A percentile compares a stretch with the other conserved stretches of the same genome.
phyloP scores from a whole-genome alignment of 2,113 vertebrate species.

The Bothrops jararaca region DNA sequence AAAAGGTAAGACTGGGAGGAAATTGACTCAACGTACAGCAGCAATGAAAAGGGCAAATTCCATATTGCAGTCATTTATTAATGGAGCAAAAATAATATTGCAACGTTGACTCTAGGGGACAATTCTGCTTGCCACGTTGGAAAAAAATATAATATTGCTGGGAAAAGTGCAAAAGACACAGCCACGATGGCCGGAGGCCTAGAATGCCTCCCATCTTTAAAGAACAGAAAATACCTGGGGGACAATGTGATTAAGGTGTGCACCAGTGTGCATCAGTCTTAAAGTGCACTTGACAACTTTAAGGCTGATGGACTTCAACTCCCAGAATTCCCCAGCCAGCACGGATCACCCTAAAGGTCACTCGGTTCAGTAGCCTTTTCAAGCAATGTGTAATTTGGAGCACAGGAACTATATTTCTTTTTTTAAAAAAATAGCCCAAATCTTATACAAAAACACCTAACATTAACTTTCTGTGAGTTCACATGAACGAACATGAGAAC shows the following conservation, averaged over 20 bases:
- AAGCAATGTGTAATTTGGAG: neutral
- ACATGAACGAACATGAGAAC: neutral
- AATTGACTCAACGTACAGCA: neutral
- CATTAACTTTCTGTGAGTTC: neutral
- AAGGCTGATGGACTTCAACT: neutral
- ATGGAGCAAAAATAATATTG: neutral
- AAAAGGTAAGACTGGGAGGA: neutral
- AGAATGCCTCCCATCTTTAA: neutral
- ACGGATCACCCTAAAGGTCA: neutral
- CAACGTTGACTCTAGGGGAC: neutral
- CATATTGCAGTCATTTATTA: neutral
- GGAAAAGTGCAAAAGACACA: neutral
- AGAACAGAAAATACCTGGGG: neutral
- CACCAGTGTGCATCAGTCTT: neutral
- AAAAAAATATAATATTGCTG: neutral
- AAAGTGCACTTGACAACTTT: neutral
- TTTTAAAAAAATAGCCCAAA: neutral
- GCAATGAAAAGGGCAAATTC: neutral
- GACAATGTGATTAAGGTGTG: neutral
- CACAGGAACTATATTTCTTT: neutral
- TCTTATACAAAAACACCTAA: neutral
- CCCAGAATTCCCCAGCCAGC: neutral
- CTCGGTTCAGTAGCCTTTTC: neutral
- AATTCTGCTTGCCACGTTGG: neutral
- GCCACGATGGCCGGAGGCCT: neutral